Conservation (phyloP, 2,888 invertebrate species). For the Acrocyrtus sp. region DNA sequence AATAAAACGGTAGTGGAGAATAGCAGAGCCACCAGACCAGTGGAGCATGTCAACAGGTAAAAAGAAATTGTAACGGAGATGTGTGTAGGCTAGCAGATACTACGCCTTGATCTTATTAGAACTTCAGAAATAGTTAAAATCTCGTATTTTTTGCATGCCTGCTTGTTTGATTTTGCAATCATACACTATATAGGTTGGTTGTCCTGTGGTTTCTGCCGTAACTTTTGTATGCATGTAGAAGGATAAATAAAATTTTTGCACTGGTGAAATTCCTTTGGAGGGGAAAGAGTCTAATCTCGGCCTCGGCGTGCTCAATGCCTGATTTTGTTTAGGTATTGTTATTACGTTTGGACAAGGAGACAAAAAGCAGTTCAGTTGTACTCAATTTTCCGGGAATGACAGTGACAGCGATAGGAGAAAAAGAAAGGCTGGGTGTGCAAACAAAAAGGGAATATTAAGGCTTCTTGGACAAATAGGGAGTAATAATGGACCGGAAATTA, state of each 20-base stretch:
- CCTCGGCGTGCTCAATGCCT: no score
- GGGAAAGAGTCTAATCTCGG: no score
- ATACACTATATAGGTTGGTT: not conserved
- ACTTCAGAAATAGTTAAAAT: no score
- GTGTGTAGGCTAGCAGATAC: no score
- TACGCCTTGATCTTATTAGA: no score
- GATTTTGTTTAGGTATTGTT: not conserved
- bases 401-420: not conserved
- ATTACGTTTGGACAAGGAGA: not conserved
- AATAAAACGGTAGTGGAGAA: conserved; percentile 46
- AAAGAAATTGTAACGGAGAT: not conserved
- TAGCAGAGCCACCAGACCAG: conserved; percentile 43
- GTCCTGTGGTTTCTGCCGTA: no score
- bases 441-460: conserved; percentile 25
- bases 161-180: not conserved
- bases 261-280: no score
- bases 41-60: conserved; percentile 53
- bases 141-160: no score
- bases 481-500: conserved; percentile 52
- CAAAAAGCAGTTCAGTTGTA: not conserved
- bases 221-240: no score
- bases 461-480: conserved; percentile 46
- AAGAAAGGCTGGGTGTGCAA: not conserved
- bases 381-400: not conserved
- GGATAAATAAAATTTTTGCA: not conserved